Conservation (phyloP, 1,140 invertebrate genomes). For the Mylabris phalerata region DNA sequence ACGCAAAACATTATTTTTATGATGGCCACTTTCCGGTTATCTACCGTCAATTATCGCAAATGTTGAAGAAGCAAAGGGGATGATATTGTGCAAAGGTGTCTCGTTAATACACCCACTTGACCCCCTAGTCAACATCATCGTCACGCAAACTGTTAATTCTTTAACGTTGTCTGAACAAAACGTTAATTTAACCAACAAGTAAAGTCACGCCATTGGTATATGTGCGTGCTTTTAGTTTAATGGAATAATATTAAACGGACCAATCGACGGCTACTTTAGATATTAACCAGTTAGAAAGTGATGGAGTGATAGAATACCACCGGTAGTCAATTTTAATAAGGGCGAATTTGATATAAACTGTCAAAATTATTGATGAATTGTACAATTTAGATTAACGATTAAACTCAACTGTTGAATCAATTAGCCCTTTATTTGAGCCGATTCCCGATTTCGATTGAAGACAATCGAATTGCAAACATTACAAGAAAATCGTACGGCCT, state of each 20-base stretch:
- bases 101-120: neutral
- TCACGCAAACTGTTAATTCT: constrained; percentile 29
- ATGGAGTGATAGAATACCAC: too few relatives aligned
- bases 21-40: too few relatives aligned
- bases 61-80: constrained; percentile 3
- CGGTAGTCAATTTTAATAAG: too few relatives aligned
- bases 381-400: too few relatives aligned
- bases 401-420: too few relatives aligned
- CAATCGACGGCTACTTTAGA: constrained; percentile 28
- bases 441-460: too few relatives aligned
- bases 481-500: too few relatives aligned
- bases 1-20: constrained; percentile 25
- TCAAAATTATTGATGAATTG: too few relatives aligned
- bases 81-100: neutral
- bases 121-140: neutral
- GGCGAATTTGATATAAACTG: too few relatives aligned
- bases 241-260: constrained; percentile 30
- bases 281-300: constrained; percentile 1
- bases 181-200: constrained; percentile 25
- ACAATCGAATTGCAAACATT: too few relatives aligned
- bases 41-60: constrained; percentile 15
- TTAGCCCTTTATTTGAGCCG: too few relatives aligned
- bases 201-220: constrained; percentile 24
- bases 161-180: constrained; percentile 24
- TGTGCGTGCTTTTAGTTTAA: constrained; percentile 24